Base-by-base conservation (phyloP, 2,113 vertebrate species). In the Marmota monax region DNA sequence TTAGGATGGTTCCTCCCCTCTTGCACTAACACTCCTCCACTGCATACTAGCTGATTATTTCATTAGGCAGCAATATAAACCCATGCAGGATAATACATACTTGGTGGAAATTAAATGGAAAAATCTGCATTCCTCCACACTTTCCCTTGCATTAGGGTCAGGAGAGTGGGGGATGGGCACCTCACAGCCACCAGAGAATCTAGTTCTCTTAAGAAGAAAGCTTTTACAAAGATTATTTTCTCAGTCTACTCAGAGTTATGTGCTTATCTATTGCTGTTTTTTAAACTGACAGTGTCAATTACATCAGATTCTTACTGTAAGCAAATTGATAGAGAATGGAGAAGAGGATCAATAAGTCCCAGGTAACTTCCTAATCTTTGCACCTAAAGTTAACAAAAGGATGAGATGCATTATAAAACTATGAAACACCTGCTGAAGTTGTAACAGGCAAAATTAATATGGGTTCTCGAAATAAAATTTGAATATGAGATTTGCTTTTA, bases 41-140 rank as follows among this genome's bases (percentile, higher is more conserved):
- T 79, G 90, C 92, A 97, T 32, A 79, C 34, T 51, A 45, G 67
- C 80, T 97, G 96, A 95, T 97, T 96, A 93, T 95, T 97, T 97
- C 97, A 97, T 93, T 95, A 96, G 94, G 61, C 65, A 53, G 89
- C 84, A 61, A 73, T 42, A 96, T 51, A 91, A 84, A 82, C 37
- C 51, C 74, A 37, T 20, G 91, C 84, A 89, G 84, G 83, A 95
- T 93, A 84, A 90, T 63, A 90, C 78, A 86, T 90, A 79, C 42
- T 96, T 32, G 4, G 88, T 86, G 94, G 88, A 92, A 96, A 97
- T 95, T 83, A 94, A 94, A 90, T n/a, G 70, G 94, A 51, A 86
- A 87, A 91, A 86, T 65, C 84, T 90, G 63, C 48, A 67, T 94
- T 76, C 45, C 37, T 79, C 29, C 5, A 76, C 78, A 94, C 82